Conservation (phyloP, 2,888 invertebrate species). For the Liopterus haemorrhoidalis region DNA sequence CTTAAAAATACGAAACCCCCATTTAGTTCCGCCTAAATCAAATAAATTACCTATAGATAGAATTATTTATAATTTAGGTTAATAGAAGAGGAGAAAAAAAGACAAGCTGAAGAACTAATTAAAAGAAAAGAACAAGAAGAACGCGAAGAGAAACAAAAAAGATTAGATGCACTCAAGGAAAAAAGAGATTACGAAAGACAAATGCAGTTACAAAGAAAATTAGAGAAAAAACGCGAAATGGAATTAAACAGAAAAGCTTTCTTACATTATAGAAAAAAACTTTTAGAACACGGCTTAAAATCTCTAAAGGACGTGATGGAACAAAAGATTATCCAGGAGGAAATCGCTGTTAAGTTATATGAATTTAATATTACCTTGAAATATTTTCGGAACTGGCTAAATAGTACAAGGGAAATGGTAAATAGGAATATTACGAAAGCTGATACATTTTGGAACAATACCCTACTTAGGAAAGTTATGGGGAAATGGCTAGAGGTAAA, state of each 20-base stretch:
- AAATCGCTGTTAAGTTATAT: slow-evolving; percentile 35
- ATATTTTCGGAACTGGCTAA: slow-evolving; percentile 32
- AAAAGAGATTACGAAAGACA: slow-evolving; percentile 53
- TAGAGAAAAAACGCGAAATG: slow-evolving; percentile 45
- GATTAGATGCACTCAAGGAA: slow-evolving; percentile 57
- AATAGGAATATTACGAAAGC: slow-evolving; percentile 51
- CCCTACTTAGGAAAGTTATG: slow-evolving; percentile 48
- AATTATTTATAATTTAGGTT: too few relatives aligned
- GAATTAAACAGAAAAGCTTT: slow-evolving; percentile 46
- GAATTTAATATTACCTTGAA: slow-evolving; percentile 31
- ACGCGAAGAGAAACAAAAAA: slow-evolving; percentile 55
- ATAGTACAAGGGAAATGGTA: slow-evolving; percentile 49
- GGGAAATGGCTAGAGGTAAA: slow-evolving; percentile 49
- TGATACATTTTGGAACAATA: slow-evolving; percentile 49
- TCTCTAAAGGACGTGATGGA: slow-evolving; percentile 41
- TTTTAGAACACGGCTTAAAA: slow-evolving; percentile 41
- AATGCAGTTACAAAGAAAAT: slow-evolving; percentile 55
- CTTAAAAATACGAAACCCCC: too few relatives aligned
- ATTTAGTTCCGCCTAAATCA: too few relatives aligned
- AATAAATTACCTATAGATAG: too few relatives aligned
- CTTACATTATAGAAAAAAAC: slow-evolving; percentile 43
- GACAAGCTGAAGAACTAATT: slow-evolving; percentile 57
- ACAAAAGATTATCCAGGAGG: slow-evolving; percentile 40
- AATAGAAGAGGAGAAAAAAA: slow-evolving; percentile 49
- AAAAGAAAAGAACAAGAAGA: slow-evolving; percentile 54